A percentile compares a stretch with the other conserved stretches of the same genome.
These are phyloP conservation scores for Macquaria ambigua DNA, from an alignment of 2,113 vertebrate genomes.

Conservation along the genomic window DNA sequence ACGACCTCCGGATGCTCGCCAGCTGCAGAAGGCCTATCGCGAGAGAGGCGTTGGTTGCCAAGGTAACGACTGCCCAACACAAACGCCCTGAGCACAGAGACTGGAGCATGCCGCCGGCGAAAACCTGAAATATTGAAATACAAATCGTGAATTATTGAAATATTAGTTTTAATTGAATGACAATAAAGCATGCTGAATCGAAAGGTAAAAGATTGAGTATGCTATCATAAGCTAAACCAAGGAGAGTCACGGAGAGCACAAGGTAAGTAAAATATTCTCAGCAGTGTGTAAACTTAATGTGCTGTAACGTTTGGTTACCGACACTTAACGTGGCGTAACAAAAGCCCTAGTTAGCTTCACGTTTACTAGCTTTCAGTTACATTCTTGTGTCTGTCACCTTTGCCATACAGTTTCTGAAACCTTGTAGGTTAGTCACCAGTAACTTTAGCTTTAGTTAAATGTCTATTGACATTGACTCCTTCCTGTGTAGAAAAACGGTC, in stretches of 20 bases:
- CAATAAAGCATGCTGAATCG: neutral
- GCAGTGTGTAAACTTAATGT: neutral
- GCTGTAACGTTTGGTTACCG: neutral
- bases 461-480: neutral
- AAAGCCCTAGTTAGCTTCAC: neutral
- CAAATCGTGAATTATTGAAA: neutral
- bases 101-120: neutral
- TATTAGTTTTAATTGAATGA: too few species aligned
- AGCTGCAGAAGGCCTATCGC: conserved; percentile 28
- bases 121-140: neutral
- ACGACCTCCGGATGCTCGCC: neutral
- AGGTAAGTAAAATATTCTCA: conserved; percentile 6
- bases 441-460: neutral
- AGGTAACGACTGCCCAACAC: conserved; percentile 54
- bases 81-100: neutral
- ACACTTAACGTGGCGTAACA: neutral
- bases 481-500: neutral
- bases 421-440: neutral
- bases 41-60: conserved; percentile 55
- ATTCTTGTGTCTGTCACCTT: neutral
- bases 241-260: neutral
- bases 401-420: neutral
- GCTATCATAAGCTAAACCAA: neutral
- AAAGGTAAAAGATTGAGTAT: neutral
- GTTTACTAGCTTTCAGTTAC: neutral